Evolutionary conservation across 2,113 vertebrate species (phyloP), one percentile per base, ranked within the genome.

Genomic region (Neotoma lepida): DNA sequence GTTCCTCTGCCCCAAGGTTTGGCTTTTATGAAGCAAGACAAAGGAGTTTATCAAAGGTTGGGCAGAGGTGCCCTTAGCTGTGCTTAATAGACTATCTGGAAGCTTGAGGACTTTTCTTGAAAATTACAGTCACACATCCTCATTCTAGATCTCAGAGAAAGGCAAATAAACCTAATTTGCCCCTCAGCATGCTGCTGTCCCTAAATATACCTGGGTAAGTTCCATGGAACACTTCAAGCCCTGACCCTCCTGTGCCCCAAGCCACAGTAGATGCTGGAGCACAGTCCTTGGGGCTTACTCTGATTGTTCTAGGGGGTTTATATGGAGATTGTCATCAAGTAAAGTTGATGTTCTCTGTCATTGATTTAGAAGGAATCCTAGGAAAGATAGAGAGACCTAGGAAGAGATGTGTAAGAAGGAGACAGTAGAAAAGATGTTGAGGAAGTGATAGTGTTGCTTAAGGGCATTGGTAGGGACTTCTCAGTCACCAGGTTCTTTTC

Each of bases 401-500:
- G 66, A 89, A 86, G 63, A 91, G 26, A n/a, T 49, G 63, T 71
- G 41, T 39, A 35, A 56, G 66, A 84, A 46, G 44, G 46, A 90
- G 41, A 85, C 2, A 18, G 39, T 76, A 56, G 76, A 88, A 87
- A n/a, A 63, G 30, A 89, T 35, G 13, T 20, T 64, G 56, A 74
- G 86, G 46, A 89, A 63, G 70, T 54, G 68, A 80, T 6, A 20
- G 61, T 86, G 56, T 78, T 4, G 1, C 49, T 58, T 85, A 93
- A 87, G 85, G 93, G 91, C 77, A 95, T 6, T 41, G 76, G 61
- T 88, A 86, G 39, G 80, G 80, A 95, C 41, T 78, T 89, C 49
- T 91, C n/a, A 26, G 73, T 39, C 86, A 91, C 71, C 41, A 33
- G 74, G 76, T 68, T 91, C 73, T 51, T 95, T 94, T 95, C 89